These are phyloP conservation scores for Monochamus alternatus DNA, from an alignment of 2,888 invertebrate species.

Conservation along the genomic window DNA sequence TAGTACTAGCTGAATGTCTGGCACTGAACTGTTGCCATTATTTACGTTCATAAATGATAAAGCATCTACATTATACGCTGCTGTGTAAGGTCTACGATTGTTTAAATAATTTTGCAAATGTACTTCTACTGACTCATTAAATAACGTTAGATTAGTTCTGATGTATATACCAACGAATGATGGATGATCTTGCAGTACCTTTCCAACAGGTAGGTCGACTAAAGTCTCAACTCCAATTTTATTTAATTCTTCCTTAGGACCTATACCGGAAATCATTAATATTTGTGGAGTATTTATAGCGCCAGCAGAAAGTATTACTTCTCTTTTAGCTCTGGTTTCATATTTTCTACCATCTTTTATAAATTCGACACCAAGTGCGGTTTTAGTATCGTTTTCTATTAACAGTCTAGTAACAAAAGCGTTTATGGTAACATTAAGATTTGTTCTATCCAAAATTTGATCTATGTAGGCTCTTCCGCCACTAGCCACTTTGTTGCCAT, in stretches of 20 bases:
- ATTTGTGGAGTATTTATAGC: constrained; percentile 84
- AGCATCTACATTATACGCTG: background rate
- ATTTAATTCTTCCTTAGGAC: constrained; percentile 79
- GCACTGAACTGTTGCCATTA: background rate
- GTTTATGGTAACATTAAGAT: constrained; percentile 84
- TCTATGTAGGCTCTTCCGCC: background rate
- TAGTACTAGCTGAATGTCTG: background rate
- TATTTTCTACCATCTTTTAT: constrained; percentile 79
- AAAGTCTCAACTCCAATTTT: constrained; percentile 80
- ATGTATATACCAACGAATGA: constrained; percentile 61
- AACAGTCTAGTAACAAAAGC: constrained; percentile 82
- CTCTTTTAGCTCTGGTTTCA: constrained; percentile 80
- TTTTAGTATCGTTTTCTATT: constrained; percentile 77
- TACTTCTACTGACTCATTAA: background rate
- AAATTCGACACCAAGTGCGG: constrained; percentile 83
- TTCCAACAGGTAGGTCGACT: constrained; percentile 82
- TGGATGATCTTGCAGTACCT: constrained; percentile 87
- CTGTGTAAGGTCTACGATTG: background rate
- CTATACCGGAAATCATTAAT: constrained; percentile 89
- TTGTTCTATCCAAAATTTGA: constrained; percentile 73
- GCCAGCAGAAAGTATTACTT: constrained; percentile 89
- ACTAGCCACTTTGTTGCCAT: constrained; percentile 84
- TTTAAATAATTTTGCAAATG: background rate
- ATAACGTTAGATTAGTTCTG: background rate
- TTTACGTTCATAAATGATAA: background rate